Conservation (phyloP, 2,888 invertebrate species). For the Malthinus flaveolus region DNA sequence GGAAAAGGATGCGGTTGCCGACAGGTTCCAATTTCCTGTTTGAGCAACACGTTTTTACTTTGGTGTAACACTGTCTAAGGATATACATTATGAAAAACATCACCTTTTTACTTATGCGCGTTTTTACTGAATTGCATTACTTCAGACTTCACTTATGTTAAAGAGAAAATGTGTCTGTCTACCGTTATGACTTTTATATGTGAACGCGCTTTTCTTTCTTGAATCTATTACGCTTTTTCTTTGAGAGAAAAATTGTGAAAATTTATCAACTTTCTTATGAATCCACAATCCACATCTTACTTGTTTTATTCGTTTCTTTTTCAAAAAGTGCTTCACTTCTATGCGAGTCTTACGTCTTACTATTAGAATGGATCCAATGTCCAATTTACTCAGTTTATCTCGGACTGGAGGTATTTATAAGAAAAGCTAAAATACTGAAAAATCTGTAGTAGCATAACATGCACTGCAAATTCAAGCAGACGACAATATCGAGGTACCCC, state of each 20-base stretch:
- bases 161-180: conserved; percentile 7
- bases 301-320: background rate
- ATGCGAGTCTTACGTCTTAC: no score
- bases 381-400: no score
- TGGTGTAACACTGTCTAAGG: conserved; percentile 6
- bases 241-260: conserved; percentile 2
- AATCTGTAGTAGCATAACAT: no score
- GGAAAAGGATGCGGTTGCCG: conserved; percentile 46
- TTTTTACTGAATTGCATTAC: conserved; percentile 4
- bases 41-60: conserved; percentile 24
- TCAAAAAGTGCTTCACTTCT: background rate
- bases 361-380: no score
- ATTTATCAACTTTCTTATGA: conserved; percentile 2
- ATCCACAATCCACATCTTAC: background rate
- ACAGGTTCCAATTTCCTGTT: conserved; percentile 46
- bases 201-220: conserved; percentile 3
- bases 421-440: no score
- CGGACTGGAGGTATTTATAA: no score
- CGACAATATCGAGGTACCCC: no score
- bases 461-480: no score
- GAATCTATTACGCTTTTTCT: conserved; percentile 1
- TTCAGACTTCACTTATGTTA: conserved; percentile 5
- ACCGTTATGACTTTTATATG: conserved; percentile 7
- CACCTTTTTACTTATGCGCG: conserved; percentile 17
- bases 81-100: conserved; percentile 23